These are phyloP conservation scores for Salarias fasciatus DNA, from an alignment of 2,797 vertebrate genomes.

Conservation along the genomic window DNA sequence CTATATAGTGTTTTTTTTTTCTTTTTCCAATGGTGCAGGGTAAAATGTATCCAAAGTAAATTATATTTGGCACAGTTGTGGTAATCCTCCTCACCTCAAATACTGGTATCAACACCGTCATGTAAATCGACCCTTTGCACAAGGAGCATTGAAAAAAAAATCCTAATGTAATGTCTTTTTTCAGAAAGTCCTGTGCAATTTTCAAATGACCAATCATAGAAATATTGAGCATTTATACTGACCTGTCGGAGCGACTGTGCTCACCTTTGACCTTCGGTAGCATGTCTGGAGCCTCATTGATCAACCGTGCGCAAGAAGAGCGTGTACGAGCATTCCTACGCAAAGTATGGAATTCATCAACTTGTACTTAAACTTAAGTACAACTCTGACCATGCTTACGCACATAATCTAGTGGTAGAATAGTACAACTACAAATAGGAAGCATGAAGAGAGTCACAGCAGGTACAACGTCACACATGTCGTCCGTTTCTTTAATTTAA, in stretches of 20 bases:
- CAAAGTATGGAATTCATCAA: too few species aligned
- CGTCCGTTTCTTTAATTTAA: too few species aligned
- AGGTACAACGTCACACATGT: too few species aligned
- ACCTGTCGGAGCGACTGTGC: constrained; percentile 1
- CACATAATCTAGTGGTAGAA: too few species aligned
- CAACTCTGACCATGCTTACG: too few species aligned
- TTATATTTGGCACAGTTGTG: constrained; percentile 27
- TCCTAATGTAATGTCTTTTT: constrained; percentile 5
- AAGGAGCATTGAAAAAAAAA: neutral
- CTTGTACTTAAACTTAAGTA: too few species aligned
- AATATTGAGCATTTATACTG: neutral
- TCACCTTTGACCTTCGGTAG: constrained; percentile 9
- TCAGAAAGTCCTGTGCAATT: constrained; percentile 10
- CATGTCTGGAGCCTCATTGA: neutral
- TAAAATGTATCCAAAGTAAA: constrained; percentile 31
- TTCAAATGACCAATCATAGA: neutral
- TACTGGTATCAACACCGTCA: constrained; percentile 11
- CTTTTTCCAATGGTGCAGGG: constrained; percentile 18
- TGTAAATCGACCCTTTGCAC: constrained; percentile 21
- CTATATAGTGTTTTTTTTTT: neutral
- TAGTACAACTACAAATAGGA: too few species aligned
- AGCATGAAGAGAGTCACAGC: too few species aligned
- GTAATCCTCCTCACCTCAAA: neutral
- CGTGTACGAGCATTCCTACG: too few species aligned
- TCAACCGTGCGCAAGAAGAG: too few species aligned